These are phyloP conservation scores for Dichetophora obliterata DNA, from an alignment of 2,888 invertebrate genomes.

Conservation along the genomic window DNA sequence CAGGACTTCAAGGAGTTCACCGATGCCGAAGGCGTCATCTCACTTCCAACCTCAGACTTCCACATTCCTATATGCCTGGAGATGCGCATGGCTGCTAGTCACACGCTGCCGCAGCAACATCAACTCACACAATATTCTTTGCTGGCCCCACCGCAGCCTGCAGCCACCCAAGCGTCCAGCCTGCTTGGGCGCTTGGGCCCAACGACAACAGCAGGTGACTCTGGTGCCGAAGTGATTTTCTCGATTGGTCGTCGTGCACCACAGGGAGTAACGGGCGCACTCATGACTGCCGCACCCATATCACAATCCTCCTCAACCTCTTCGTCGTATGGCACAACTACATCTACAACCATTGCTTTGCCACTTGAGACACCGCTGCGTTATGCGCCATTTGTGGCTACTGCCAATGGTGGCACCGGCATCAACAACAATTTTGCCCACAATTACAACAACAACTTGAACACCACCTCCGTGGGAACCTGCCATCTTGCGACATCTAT, in stretches of 20 bases:
- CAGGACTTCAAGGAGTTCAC: slow-evolving; percentile 93
- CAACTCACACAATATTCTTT: slow-evolving; percentile 56
- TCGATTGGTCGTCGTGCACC: slow-evolving; percentile 32
- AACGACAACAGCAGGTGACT: slow-evolving; percentile 43
- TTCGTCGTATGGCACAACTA: slow-evolving; percentile 67
- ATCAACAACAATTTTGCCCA: slow-evolving; percentile 63
- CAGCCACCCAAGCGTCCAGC: slow-evolving; percentile 7
- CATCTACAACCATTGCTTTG: slow-evolving; percentile 67
- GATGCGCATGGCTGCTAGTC: slow-evolving; percentile 72
- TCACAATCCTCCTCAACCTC: slow-evolving; percentile 65
- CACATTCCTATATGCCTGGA: slow-evolving; percentile 86
- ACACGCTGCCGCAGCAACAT: slow-evolving; percentile 47
- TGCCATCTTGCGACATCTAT: slow-evolving; percentile 49
- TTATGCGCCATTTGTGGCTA: slow-evolving; percentile 60
- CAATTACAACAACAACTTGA: slow-evolving; percentile 67
- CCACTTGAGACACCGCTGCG: slow-evolving; percentile 66
- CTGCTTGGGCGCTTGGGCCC: slow-evolving; percentile 34
- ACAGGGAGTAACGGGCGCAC: slow-evolving; percentile 36
- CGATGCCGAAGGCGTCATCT: slow-evolving; percentile 91
- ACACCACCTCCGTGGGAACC: slow-evolving; percentile 61
- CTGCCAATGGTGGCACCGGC: slow-evolving; percentile 47
- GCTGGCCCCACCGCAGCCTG: slow-evolving; percentile 50
- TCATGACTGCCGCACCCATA: slow-evolving; percentile 51
- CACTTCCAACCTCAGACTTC: slow-evolving; percentile 86
- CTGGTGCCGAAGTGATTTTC: slow-evolving; percentile 50